These are phyloP conservation scores for Platycheirus albimanus DNA, from an alignment of 2,888 invertebrate genomes.

Conservation along the genomic window DNA sequence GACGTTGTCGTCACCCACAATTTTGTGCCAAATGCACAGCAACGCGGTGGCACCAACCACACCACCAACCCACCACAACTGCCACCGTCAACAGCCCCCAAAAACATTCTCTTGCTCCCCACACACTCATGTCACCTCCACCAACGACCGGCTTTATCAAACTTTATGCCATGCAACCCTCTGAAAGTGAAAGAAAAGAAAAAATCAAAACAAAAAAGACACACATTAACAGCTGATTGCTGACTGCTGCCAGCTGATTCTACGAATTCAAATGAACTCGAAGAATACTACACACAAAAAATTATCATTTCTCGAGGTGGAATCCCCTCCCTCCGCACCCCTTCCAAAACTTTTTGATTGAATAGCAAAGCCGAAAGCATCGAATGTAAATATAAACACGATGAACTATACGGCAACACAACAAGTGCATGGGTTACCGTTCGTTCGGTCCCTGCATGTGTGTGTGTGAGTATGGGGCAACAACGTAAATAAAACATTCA, in stretches of 20 bases:
- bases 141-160: slow-evolving; percentile 14
- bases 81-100: not conserved
- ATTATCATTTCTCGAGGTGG: not conserved
- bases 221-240: slow-evolving; percentile 23
- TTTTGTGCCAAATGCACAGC: slow-evolving; percentile 42
- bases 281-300: not conserved
- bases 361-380: slow-evolving; percentile 8
- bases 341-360: not conserved
- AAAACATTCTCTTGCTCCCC: not conserved
- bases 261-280: slow-evolving; percentile 9
- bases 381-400: slow-evolving; percentile 23
- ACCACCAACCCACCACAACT: slow-evolving; percentile 2
- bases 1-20: slow-evolving; percentile 42
- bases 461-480: not conserved
- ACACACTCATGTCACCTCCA: not conserved
- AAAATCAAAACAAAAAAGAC: slow-evolving; percentile 14
- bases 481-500: slow-evolving; percentile 8
- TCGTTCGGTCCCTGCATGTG: not conserved
- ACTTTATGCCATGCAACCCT: slow-evolving; percentile 19
- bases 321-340: not conserved
- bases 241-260: slow-evolving; percentile 26
- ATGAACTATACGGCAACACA: not conserved
- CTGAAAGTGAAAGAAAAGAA: slow-evolving; percentile 14
- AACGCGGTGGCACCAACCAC: slow-evolving; percentile 6
- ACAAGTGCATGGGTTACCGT: slow-evolving; percentile 23